phyloP scores from a whole-genome alignment of 2,797 vertebrate species.

The Urosaurus nigricauda region DNA sequence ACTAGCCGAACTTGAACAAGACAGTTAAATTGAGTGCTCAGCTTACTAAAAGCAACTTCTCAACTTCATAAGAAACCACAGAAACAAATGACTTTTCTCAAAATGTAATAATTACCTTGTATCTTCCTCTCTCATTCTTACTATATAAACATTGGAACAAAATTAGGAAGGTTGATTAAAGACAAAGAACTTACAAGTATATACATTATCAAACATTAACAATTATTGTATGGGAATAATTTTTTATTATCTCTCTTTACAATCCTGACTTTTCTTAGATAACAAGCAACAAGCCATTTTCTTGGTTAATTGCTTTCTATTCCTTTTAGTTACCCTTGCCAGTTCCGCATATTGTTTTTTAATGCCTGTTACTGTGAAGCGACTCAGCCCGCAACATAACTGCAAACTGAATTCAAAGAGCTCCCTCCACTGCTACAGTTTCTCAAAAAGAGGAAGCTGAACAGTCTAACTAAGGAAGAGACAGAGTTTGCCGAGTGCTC shows the following conservation, averaged over 20 bases:
- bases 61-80: conserved; percentile 12
- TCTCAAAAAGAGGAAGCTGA: conserved; percentile 66
- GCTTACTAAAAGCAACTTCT: neutral
- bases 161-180: neutral
- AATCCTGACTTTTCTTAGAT: neutral
- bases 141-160: neutral
- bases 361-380: conserved; percentile 10
- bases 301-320: neutral
- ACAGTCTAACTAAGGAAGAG: conserved; percentile 45
- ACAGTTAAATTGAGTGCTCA: neutral
- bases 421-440: neutral
- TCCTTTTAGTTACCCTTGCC: neutral
- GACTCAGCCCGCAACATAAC: fast-evolving
- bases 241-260: conserved; percentile 17
- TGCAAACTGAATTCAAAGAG: conserved; percentile 25
- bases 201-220: neutral
- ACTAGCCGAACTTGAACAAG: neutral
- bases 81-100: neutral
- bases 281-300: neutral
- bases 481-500: conserved; percentile 55
- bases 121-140: conserved; percentile 3
- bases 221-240: neutral
- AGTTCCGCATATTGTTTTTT: neutral
- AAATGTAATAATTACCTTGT: neutral
- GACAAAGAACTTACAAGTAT: conserved; percentile 3